Evolutionary conservation across 2,888 invertebrate species (phyloP), one percentile per base, ranked within the genome.

Genomic region (Argyresthia goedartella): DNA sequence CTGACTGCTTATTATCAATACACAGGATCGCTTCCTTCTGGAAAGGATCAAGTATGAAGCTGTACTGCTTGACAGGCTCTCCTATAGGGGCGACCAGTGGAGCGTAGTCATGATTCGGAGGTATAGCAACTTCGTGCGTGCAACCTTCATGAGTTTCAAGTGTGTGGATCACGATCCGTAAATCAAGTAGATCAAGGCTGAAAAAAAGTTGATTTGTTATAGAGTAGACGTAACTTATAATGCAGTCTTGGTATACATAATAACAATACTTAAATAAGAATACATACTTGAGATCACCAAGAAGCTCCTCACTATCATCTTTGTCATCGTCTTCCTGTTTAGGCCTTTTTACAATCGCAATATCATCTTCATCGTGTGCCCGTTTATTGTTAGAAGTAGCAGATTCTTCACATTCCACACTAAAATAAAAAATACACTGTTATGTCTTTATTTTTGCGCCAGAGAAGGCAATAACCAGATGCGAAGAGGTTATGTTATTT

Each of bases 1-100:
- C 99, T 9, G 98, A 98, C 71, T 99, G 98, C 69, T 96, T 93
- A 76, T 99, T 99, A 71, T 99, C 98, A 63, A 99, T 93, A 73
- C 99, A 99, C 50, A 95, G 79, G 57, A 99, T 94, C 0, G 99
- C 98, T 78, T 98, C 97, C 65, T 95, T 96, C 74, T 99, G 99
- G 79, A 99, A 99, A 0, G 98, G 95, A 90, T 99, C 99, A 54
- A 99, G 86, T 52, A 94, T 92, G 68, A 99, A 99, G 56, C 93
- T 92, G 73, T 98, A 99, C 56, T 93, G 93, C 74, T 97, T 97
- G 0, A 95, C 95, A 1, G 98, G 96, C 60, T 92, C 91, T 0
- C 88, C 86, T 4, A 84, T 77, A 1, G 87, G 73, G 3, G 88
- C 87, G 53, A 88, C 75, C 36, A 91, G 80, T 13, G 88, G 90